A percentile compares a stretch with the other conserved stretches of the same genome.
These are phyloP conservation scores for Amphipyra tragopoginis DNA, from an alignment of 2,888 invertebrate genomes.

Conservation along the genomic window DNA sequence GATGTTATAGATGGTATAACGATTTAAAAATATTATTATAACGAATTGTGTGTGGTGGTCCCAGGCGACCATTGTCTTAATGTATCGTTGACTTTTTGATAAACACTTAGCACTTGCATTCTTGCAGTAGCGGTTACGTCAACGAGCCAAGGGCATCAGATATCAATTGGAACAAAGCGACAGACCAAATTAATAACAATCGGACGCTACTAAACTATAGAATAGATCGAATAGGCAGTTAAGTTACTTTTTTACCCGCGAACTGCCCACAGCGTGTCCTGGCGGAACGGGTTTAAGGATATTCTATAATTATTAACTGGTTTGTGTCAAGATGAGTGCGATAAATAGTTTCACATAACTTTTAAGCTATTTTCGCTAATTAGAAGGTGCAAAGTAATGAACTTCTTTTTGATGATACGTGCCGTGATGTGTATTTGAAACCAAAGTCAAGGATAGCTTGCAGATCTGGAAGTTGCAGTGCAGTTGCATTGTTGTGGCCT, in stretches of 20 bases:
- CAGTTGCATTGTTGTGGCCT: no score
- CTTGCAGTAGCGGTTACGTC: slow-evolving; percentile 67
- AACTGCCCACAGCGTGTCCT: slow-evolving; percentile 7
- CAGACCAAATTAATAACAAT: slow-evolving; percentile 52
- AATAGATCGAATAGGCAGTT: slow-evolving; percentile 15
- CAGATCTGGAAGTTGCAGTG: no score
- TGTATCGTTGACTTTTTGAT: slow-evolving; percentile 62
- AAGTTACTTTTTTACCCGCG: slow-evolving; percentile 21
- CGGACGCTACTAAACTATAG: slow-evolving; percentile 23
- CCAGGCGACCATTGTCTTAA: slow-evolving; percentile 65
- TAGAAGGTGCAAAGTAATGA: no score
- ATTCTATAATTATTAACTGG: slow-evolving; percentile 23
- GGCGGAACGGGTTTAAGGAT: slow-evolving; percentile 32
- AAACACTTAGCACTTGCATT: slow-evolving; percentile 70
- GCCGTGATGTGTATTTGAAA: no score
- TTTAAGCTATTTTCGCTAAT: no score
- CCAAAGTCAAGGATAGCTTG: no score
- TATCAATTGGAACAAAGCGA: slow-evolving; percentile 50
- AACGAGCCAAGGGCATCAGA: slow-evolving; percentile 66
- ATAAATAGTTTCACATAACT: no score
- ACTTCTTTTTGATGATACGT: no score
- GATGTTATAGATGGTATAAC: slow-evolving; percentile 6
- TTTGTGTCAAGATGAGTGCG: no score
- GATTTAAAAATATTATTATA: slow-evolving; percentile 67
- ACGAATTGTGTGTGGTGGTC: slow-evolving; percentile 49